Evolutionary conservation across 53 echinoderm and acorn worm genomes (phyloP), one percentile per base, ranked within the genome.

Genomic region (Patiria pectinifera): DNA sequence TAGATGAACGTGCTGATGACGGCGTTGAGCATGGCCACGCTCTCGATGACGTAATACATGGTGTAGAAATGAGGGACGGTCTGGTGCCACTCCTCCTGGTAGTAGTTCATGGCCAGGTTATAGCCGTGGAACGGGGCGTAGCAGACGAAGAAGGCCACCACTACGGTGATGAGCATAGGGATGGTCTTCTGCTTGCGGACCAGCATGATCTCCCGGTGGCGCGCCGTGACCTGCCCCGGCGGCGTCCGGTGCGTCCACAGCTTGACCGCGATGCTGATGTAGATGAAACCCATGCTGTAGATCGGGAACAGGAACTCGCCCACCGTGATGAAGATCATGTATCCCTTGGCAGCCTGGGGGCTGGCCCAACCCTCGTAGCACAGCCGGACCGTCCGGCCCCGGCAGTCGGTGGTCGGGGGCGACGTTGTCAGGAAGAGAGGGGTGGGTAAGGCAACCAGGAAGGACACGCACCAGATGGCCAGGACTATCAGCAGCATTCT

Each of bases 161-260:
- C 99, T 22, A 99, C 96, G 18, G 99, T 99, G 70, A 97, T 94
- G 9, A 99, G 90, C 93, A 96, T 99, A 0, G 96, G 99, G 69
- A 97, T 97, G 44, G 97, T 99, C 93, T 97, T 99, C 93, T 96
- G 95, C 86, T 97, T 99, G 3, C 96, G 94, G 78, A 96, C 95
- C 25, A 95, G 72, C 77, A 93, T 97, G 91, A 97, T 96, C 91
- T 97, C 96, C 23, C 95, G 94, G 85, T 96, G 96, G n/a, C 96
- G 94, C 24, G 97, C 94, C 6, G 96, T 96, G n/a, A 89, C 95
- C 80, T 97, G 96, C 0, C 99, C 99, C 7, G 96, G 96, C 14
- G 96, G 95, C 45, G 95, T 95, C 23, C 99, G 89, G 84, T 96
- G 99, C 59, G 96, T 95, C 99, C 99, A 99, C 45, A 99, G 91